Base-by-base conservation (phyloP, 2,797 vertebrate species). In the Selene dorsalis region DNA sequence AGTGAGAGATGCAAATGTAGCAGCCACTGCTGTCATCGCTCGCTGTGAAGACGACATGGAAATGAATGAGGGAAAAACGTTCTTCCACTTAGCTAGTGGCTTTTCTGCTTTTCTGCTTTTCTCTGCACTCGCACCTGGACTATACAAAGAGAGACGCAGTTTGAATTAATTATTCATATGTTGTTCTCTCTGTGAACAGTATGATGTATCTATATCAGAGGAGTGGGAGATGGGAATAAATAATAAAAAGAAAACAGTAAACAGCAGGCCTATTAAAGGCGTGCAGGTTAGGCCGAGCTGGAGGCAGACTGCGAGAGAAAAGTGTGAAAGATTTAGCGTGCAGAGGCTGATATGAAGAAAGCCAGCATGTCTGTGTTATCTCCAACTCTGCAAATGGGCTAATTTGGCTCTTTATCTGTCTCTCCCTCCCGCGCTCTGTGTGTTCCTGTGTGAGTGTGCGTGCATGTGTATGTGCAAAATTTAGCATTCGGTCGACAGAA, bases 241-340 rank as follows among this genome's bases (percentile, higher is more conserved):
- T n/a, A 28, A 26, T 24, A 55, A 2, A 18, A 10, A n/a, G 38
- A 77, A 13, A 26, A 38, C 16, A 56, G 32, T 1, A 47, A 79
- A 58, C 64, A 24, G n/a, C 22, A 3, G 45, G 45, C 45, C 45
- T 20, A 75, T 72, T 82, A 70, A 63, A 80, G 59, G 78, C 24
- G 12, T 32, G 69, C 69, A 75, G 87, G 73, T 84, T 43, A 56
- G 53, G 72, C 28, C 32, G 56, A 83, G 83, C 69, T 62, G 4
- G 50, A 75, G 43, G 85, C 58, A 55, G 62, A 52, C 71, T 70
- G 86, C 32, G 63, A 69, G 63, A 67, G 59, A 82, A 39, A 74
- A 86, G 79, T 85, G 86, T 87, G 87, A 88, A 85, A 82, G 77
- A 88, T 84, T 90, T 84, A 76, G 53, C 80, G 75, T 77, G 39